Base-by-base conservation (phyloP, 30 jellyfish, hydroid and myxozoan genomes). In the Hydractinia symbiolongicarpus region DNA sequence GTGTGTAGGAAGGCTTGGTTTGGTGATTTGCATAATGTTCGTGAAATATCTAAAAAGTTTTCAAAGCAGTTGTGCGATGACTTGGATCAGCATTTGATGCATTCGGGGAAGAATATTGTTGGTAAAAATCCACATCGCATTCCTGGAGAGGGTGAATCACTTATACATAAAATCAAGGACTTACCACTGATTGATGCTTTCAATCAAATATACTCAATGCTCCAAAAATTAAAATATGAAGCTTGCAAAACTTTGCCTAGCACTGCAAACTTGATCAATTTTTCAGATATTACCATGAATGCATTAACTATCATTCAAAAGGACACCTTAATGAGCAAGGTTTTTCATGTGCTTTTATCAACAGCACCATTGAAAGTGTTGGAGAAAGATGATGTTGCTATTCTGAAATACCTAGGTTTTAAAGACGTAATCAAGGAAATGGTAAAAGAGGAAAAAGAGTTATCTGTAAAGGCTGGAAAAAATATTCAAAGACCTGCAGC, bases 311-410 rank as follows among this genome's bases (percentile, higher is more conserved):
- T 79, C 50, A 79, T 79, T 52, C 87, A 79, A 54, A 79, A 79
- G 54, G 84, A 79, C 49, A 55, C 88, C 8, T 69, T 90, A 14
- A 79, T 81, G 82, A 56, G 81, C 9, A 81, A 82, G 62, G 58
- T 90, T 16, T 90, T 90, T 69, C 95, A 90, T 66, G 81, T 90
- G 15, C 50, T 90, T 14, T 78, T 90, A 1, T 88, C 97, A 17
- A 90, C 94, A 0, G 86, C 95, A 8, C 76, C 80, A 9, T 90
- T 80, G 56, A 87, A 83, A 56, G 88, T 69, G 4, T 62, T 90
- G 50, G 93, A 87, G 9, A 82, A 30, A 78, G 93, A 85, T 14
- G 97, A 90, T 73, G 56, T 9, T 16, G 73, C 77, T 30, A 55
- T 90, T 30, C 77, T 90, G 21, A 83, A 73, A 58, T 67, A 50